These are phyloP conservation scores for Tamandua tetradactyla DNA, from an alignment of 2,797 vertebrate genomes.

Conservation along the genomic window DNA sequence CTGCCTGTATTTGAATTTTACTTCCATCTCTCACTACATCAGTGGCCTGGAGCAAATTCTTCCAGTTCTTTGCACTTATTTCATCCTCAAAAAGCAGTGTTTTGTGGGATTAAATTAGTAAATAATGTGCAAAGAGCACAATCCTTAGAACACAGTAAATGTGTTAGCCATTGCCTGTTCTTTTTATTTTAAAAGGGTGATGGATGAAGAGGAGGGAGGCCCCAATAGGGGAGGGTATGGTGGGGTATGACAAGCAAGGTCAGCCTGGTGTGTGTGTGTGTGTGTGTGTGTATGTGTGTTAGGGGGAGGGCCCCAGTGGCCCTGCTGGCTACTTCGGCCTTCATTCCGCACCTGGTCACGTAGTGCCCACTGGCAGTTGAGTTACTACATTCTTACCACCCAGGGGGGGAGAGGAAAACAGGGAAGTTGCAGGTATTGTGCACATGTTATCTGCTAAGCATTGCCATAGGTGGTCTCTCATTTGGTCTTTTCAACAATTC, in stretches of 20 bases:
- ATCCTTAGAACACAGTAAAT: background rate
- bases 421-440: accelerated
- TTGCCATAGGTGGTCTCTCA: no score
- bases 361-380: background rate
- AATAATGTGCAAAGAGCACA: background rate
- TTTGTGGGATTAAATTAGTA: background rate
- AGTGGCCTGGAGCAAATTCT: background rate
- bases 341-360: background rate
- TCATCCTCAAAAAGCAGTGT: background rate
- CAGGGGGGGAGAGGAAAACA: background rate
- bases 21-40: background rate
- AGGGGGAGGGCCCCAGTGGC: no score
- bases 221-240: background rate
- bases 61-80: background rate
- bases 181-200: background rate
- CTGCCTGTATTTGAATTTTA: background rate
- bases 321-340: background rate
- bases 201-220: no score
- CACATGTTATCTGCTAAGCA: accelerated
- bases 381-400: background rate
- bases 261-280: background rate
- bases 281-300: no score
- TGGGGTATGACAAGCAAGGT: background rate
- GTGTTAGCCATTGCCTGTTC: no score
- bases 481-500: background rate